Evolutionary conservation across 1,140 invertebrate genomes (phyloP).

Genomic region (Globodera rostochiensis): DNA sequence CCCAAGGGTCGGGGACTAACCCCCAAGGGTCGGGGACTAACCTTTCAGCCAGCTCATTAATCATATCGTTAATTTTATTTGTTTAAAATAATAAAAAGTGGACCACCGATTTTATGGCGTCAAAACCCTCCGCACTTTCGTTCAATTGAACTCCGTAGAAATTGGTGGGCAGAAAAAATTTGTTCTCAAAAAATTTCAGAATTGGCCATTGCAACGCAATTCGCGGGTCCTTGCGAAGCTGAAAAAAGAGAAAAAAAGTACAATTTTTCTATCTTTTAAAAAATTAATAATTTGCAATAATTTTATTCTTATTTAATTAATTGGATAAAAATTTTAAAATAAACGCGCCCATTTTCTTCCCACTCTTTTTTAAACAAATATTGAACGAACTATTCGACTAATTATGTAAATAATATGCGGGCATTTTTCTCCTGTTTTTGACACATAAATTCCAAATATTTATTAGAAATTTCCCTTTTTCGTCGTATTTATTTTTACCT

Average conservation of each 20-base stretch:
- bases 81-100: too few relatives aligned
- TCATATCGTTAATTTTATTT: too few relatives aligned
- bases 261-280: neutral
- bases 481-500: slow-evolving; percentile 35
- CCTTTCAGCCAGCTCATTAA: too few relatives aligned
- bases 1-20: too few relatives aligned
- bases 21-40: too few relatives aligned
- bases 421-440: too few relatives aligned
- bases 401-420: too few relatives aligned
- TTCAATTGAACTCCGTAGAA: slow-evolving; percentile 61
- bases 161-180: slow-evolving; percentile 63
- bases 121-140: slow-evolving; percentile 37
- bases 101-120: slow-evolving; percentile 39
- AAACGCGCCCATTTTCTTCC: too few relatives aligned
- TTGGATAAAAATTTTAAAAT: too few relatives aligned
- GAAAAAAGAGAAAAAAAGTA: slow-evolving; percentile 17
- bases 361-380: too few relatives aligned
- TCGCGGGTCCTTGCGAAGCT: slow-evolving; percentile 58
- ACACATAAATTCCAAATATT: neutral
- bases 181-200: slow-evolving; percentile 63
- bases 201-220: slow-evolving; percentile 59
- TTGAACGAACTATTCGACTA: too few relatives aligned
- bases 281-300: neutral
- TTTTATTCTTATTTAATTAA: too few relatives aligned
- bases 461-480: neutral